Conservation (phyloP, 2,113 vertebrate species). For the Raja brachyura region DNA sequence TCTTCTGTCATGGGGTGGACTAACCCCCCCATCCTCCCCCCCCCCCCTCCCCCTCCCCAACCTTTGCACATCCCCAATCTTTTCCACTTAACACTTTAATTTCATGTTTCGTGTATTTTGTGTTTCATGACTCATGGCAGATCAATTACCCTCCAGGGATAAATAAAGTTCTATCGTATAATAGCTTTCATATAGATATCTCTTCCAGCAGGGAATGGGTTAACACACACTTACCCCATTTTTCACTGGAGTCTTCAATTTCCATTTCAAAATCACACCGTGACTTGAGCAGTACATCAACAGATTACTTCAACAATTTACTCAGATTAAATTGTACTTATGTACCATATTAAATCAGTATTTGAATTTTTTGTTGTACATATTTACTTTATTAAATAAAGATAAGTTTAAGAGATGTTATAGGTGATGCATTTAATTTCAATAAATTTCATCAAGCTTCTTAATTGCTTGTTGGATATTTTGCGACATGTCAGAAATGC, state of each 20-base stretch:
- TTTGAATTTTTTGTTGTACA: background rate
- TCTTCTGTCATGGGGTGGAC: too few relatives aligned
- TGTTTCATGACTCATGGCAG: too few relatives aligned
- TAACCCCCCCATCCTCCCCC: too few relatives aligned
- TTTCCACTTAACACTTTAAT: too few relatives aligned
- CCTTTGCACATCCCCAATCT: too few relatives aligned
- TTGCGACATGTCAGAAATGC: conserved; percentile 13
- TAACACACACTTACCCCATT: background rate
- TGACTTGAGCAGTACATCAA: background rate
- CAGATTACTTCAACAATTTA: background rate
- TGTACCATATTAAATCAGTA: background rate
- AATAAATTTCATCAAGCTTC: conserved; percentile 32
- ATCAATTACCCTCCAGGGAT: too few relatives aligned
- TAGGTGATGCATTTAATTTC: conserved; percentile 31
- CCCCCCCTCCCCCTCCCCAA: too few relatives aligned
- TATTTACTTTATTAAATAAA: conserved; percentile 24
- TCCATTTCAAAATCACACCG: background rate
- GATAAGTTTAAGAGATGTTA: background rate
- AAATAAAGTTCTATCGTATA: too few relatives aligned
- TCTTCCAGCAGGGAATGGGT: background rate
- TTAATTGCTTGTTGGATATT: conserved; percentile 36
- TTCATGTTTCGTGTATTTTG: too few relatives aligned
- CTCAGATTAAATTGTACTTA: background rate
- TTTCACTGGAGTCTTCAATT: background rate
- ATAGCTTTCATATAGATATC: background rate